phyloP scores from a whole-genome alignment of 2,113 vertebrate species.

The Cyprinodon tularosa region DNA sequence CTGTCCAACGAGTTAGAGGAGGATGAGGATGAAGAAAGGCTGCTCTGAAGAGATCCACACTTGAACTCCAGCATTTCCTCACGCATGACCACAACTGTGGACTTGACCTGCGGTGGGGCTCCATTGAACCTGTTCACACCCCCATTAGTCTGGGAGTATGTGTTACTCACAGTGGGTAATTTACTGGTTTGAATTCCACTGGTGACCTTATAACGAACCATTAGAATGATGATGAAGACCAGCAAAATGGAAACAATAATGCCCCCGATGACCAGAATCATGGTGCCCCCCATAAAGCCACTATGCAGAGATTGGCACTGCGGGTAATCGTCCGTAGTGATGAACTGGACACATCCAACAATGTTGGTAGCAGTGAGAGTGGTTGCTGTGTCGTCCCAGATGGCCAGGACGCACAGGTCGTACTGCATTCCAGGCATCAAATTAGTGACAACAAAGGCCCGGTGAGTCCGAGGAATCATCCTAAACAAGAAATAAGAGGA shows the following conservation, averaged over 20 bases:
- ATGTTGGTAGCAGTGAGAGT: constrained; percentile 96
- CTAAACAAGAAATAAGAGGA: constrained; percentile 54
- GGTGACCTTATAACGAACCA: constrained; percentile 95
- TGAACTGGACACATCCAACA: constrained; percentile 93
- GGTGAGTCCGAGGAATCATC: constrained; percentile 95
- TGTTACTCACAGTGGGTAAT: constrained; percentile 86
- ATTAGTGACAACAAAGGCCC: constrained; percentile 94
- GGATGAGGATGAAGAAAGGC: constrained; percentile 88
- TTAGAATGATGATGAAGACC: constrained; percentile 95
- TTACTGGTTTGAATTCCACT: constrained; percentile 85
- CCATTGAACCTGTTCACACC: constrained; percentile 83
- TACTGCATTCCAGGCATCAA: constrained; percentile 94
- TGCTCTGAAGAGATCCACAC: constrained; percentile 87
- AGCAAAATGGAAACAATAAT: constrained; percentile 94
- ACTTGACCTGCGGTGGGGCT: constrained; percentile 74
- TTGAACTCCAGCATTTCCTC: constrained; percentile 91
- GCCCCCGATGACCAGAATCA: constrained; percentile 96
- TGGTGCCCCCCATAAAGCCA: constrained; percentile 93
- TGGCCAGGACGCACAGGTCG: constrained; percentile 94
- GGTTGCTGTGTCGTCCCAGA: constrained; percentile 95
- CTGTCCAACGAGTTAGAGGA: constrained; percentile 87
- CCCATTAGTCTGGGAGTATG: constrained; percentile 92
- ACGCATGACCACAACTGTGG: constrained; percentile 87
- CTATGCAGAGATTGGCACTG: constrained; percentile 94
- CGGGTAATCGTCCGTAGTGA: constrained; percentile 90